These are phyloP conservation scores for Octodon degus DNA, from an alignment of 2,113 vertebrate species.

Conservation along the genomic window DNA sequence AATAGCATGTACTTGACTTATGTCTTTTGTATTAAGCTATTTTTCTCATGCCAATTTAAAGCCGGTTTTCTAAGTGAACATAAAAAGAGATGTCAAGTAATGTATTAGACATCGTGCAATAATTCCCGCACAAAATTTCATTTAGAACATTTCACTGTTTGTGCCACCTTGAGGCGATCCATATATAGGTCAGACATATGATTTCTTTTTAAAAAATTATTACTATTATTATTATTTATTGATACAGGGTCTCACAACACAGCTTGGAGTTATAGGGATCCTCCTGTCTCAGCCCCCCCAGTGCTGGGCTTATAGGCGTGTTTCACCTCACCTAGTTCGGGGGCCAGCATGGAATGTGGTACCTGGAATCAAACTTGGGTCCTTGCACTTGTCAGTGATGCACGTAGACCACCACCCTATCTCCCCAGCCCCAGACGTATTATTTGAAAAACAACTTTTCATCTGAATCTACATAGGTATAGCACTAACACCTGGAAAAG, in stretches of 20 bases:
- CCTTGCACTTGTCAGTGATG: too few species aligned
- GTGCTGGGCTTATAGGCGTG: too few species aligned
- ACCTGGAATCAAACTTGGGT: too few species aligned
- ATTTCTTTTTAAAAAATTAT: not conserved
- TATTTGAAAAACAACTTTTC: conserved; percentile 8
- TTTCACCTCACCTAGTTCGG: too few species aligned
- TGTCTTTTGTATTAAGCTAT: not conserved
- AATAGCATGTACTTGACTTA: not conserved
- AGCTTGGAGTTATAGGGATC: too few species aligned
- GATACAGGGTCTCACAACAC: too few species aligned
- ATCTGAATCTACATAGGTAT: not conserved
- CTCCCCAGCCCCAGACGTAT: not conserved
- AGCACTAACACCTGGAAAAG: not conserved
- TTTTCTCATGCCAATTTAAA: not conserved
- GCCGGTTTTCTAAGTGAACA: not conserved
- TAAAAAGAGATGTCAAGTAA: not conserved
- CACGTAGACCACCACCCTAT: too few species aligned
- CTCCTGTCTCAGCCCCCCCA: too few species aligned
- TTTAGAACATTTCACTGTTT: not conserved
- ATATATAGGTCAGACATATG: not conserved
- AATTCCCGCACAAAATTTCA: not conserved
- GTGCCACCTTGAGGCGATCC: not conserved
- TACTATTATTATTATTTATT: too few species aligned
- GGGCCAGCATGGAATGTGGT: too few species aligned
- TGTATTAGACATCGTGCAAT: not conserved